Conservation (phyloP, 1,140 invertebrate species). For the Neodiprion virginianus region DNA sequence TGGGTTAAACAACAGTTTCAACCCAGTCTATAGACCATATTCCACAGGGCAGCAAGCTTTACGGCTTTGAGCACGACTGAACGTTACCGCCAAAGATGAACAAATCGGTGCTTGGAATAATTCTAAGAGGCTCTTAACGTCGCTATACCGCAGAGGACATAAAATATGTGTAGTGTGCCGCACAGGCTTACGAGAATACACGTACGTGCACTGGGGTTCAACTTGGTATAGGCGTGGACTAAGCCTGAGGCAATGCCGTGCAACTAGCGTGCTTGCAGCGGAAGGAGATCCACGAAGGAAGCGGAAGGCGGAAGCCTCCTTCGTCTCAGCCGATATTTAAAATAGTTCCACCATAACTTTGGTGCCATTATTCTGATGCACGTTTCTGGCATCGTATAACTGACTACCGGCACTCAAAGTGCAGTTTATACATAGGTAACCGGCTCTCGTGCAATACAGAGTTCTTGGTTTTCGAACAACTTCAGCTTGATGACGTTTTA, state of each 20-base stretch:
- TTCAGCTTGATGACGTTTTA: no score
- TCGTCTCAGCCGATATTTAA: constrained; percentile 1
- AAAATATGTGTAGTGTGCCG: neutral
- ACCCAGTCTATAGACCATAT: neutral
- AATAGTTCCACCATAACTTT: constrained; percentile 10
- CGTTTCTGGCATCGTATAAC: constrained; percentile 10
- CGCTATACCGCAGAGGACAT: neutral
- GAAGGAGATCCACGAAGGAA: no score
- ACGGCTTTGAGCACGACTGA: neutral
- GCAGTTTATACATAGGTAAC: neutral
- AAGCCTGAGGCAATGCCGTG: no score
- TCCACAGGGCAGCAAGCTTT: neutral
- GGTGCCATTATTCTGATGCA: neutral
- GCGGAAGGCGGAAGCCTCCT: no score
- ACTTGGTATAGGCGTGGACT: no score
- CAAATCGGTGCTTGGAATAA: constrained; percentile 6
- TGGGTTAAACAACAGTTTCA: no score
- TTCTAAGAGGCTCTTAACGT: neutral
- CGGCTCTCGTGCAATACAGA: neutral
- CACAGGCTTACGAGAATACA: neutral
- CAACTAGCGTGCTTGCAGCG: no score
- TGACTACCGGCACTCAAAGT: neutral
- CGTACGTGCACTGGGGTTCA: no score
- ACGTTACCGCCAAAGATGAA: neutral
- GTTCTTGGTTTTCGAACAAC: neutral